phyloP scores from a whole-genome alignment of 2,113 vertebrate genomes.

The Melanocharis versteri region DNA sequence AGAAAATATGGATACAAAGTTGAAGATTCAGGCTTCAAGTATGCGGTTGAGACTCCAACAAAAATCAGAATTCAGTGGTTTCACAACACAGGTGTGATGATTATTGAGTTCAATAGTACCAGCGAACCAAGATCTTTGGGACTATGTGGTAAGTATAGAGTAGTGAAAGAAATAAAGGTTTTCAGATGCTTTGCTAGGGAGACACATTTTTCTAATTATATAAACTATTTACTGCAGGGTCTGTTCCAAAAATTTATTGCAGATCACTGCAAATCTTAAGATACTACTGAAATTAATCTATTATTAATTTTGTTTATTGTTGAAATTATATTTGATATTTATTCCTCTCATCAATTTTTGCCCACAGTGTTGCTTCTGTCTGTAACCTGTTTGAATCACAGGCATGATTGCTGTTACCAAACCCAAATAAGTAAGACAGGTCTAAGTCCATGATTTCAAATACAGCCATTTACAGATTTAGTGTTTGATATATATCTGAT shows the following conservation, averaged over 20 bases:
- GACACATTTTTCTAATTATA: background rate
- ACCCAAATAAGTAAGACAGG: background rate
- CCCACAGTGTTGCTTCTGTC: background rate
- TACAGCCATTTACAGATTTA: background rate
- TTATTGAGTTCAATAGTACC: conserved; percentile 82
- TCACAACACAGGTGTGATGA: conserved; percentile 91
- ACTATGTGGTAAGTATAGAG: conserved; percentile 82
- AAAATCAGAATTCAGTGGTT: conserved; percentile 92
- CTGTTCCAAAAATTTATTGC: background rate
- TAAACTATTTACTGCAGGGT: background rate
- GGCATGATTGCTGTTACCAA: background rate
- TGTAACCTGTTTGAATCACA: background rate
- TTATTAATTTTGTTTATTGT: background rate
- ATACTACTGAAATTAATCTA: background rate
- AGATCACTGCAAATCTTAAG: background rate
- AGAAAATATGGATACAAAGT: conserved; percentile 90
- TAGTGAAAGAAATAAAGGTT: background rate
- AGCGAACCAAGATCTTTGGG: conserved; percentile 78
- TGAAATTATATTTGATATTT: background rate
- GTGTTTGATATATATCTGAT: background rate
- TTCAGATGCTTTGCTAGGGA: background rate
- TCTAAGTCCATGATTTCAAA: background rate
- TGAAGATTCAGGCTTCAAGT: conserved; percentile 94
- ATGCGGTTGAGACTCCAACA: conserved; percentile 84
- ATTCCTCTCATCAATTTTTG: background rate